A percentile compares a stretch with the other conserved stretches of the same genome.
These are phyloP conservation scores for Anas acuta DNA, from an alignment of 2,797 vertebrate species.

Conservation along the genomic window DNA sequence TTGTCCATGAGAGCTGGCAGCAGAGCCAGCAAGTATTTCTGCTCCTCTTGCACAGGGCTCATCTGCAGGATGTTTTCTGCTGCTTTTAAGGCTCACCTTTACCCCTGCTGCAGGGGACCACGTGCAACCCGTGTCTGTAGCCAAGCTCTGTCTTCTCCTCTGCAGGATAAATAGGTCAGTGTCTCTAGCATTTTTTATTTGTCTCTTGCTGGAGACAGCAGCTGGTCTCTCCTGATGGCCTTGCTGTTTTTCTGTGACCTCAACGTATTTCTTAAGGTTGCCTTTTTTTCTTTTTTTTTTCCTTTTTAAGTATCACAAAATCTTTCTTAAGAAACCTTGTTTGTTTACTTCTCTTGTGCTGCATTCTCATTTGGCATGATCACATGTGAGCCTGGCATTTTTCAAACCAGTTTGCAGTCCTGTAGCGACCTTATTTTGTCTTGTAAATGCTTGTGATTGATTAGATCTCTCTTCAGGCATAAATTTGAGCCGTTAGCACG, in stretches of 20 bases:
- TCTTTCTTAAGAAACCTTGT: neutral
- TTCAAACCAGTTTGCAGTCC: neutral
- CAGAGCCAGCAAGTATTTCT: neutral
- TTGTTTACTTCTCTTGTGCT: neutral
- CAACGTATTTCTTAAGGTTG: neutral
- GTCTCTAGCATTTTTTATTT: neutral
- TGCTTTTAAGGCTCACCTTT: neutral
- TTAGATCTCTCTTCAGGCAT: neutral
- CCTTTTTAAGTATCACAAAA: neutral
- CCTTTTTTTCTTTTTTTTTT: neutral
- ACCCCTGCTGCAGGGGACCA: rapidly evolving
- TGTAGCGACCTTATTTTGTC: neutral
- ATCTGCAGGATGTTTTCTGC: neutral
- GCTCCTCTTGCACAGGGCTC: rapidly evolving
- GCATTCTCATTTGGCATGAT: neutral
- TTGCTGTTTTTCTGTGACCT: neutral
- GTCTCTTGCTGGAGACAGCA: neutral
- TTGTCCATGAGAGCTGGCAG: neutral
- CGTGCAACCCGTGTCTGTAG: rapidly evolving
- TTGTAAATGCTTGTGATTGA: neutral
- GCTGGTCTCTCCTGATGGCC: neutral
- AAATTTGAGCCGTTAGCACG: neutral
- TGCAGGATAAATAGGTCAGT: rapidly evolving
- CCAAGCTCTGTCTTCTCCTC: rapidly evolving
- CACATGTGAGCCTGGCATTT: neutral